phyloP scores from a whole-genome alignment of 2,797 vertebrate species.

The Eptatretus atami region DNA sequence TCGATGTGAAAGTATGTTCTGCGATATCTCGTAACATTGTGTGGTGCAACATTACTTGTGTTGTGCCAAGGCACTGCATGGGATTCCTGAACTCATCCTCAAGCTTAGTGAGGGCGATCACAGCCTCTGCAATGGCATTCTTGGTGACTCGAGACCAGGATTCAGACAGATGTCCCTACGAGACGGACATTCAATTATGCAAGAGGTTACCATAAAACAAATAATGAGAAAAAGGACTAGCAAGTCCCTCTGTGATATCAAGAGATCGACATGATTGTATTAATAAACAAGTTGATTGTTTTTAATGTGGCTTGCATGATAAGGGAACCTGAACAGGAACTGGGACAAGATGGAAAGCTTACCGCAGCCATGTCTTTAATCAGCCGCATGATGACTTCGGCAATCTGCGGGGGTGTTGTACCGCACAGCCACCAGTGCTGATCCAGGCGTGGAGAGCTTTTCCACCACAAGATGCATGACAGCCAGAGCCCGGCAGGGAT shows the following conservation, averaged over 20 bases:
- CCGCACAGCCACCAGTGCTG: slow-evolving; percentile 99
- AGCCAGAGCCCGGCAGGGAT: no score
- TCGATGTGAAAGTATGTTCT: no score
- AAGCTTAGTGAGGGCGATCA: slow-evolving; percentile 98
- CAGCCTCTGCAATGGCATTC: slow-evolving; percentile 94
- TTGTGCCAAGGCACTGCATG: slow-evolving; percentile 80
- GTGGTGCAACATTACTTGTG: slow-evolving; percentile 26
- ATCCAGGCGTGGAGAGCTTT: slow-evolving; percentile 68
- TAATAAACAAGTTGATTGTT: neutral
- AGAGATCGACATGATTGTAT: slow-evolving; percentile 8
- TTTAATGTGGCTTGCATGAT: neutral
- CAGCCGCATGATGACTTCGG: slow-evolving; percentile 95
- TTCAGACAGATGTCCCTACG: slow-evolving; percentile 73
- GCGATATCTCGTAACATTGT: neutral
- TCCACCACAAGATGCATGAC: no score
- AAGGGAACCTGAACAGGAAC: neutral
- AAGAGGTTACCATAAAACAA: no score
- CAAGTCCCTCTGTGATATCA: no score
- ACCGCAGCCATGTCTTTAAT: slow-evolving; percentile 98
- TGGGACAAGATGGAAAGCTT: slow-evolving; percentile 14
- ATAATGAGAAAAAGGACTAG: no score
- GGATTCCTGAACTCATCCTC: slow-evolving; percentile 89
- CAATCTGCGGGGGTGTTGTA: slow-evolving; percentile 82
- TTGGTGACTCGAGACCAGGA: slow-evolving; percentile 95
- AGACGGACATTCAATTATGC: neutral